Conservation (phyloP, 2,888 invertebrate genomes). For the Phasia obesa region DNA sequence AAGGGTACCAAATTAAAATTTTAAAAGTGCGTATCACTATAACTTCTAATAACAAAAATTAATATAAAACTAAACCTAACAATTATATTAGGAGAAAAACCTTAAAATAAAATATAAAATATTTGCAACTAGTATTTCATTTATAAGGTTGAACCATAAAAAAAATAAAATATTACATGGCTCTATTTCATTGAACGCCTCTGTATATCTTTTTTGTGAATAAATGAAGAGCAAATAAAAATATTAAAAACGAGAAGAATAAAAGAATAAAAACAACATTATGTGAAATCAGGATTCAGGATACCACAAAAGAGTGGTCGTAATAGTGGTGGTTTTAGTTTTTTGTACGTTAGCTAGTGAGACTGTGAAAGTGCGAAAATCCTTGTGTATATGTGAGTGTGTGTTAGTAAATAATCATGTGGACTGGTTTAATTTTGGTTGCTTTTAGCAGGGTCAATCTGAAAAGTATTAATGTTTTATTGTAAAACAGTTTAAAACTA, state of each 20-base stretch:
- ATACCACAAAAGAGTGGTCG: slow-evolving; percentile 74
- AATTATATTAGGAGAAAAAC: no score
- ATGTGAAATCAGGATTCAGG: slow-evolving; percentile 77
- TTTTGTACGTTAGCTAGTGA: slow-evolving; percentile 67
- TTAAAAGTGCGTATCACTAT: no score
- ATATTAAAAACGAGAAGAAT: slow-evolving; percentile 48
- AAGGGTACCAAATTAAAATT: no score
- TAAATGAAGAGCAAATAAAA: slow-evolving; percentile 43
- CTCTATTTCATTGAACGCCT: no score
- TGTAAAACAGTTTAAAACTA: no score
- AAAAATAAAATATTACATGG: no score
- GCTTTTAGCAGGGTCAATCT: neutral
- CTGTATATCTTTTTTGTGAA: slow-evolving; percentile 6
- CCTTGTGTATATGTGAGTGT: neutral
- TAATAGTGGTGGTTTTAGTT: slow-evolving; percentile 71
- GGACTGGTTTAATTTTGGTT: slow-evolving; percentile 13
- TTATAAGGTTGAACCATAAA: no score
- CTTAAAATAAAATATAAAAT: no score
- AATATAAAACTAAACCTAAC: no score
- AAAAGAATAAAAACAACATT: slow-evolving; percentile 68
- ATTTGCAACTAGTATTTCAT: no score
- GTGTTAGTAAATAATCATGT: slow-evolving; percentile 25
- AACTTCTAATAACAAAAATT: no score
- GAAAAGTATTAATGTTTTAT: no score
- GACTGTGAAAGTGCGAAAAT: slow-evolving; percentile 26